phyloP scores from a whole-genome alignment of 2,888 invertebrate species.

The Thymelicus lineola region DNA sequence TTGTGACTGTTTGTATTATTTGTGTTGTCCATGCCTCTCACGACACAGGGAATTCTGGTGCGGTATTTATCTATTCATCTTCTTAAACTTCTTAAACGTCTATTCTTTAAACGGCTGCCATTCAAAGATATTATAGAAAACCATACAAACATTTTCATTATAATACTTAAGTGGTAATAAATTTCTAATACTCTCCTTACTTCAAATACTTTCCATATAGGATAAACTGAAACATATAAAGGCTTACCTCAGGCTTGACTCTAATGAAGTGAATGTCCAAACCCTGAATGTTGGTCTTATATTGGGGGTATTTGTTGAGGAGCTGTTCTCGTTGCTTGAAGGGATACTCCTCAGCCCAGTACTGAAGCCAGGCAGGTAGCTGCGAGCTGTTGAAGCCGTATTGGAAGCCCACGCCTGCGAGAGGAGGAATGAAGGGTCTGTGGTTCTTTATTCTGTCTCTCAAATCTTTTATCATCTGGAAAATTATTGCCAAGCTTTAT shows the following conservation, averaged over 20 bases:
- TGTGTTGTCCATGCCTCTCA: no score
- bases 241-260: constrained; percentile 73
- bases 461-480: constrained; percentile 47
- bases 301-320: constrained; percentile 90
- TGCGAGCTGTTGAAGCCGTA: constrained; percentile 91
- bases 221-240: no score
- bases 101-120: no score
- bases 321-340: constrained; percentile 85
- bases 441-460: constrained; percentile 42
- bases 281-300: constrained; percentile 88
- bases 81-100: no score
- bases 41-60: no score
- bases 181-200: no score
- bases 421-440: constrained; percentile 64
- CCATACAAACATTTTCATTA: no score
- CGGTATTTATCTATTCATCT: no score
- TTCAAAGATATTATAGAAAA: no score
- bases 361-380: constrained; percentile 86
- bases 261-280: constrained; percentile 89
- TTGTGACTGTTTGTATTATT: no score
- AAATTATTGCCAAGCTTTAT: background rate
- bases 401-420: constrained; percentile 87
- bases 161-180: no score
- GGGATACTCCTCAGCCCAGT: constrained; percentile 92
- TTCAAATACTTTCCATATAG: no score